Evolutionary conservation across 2,888 invertebrate genomes (phyloP).

Genomic region (Globia sparganii): DNA sequence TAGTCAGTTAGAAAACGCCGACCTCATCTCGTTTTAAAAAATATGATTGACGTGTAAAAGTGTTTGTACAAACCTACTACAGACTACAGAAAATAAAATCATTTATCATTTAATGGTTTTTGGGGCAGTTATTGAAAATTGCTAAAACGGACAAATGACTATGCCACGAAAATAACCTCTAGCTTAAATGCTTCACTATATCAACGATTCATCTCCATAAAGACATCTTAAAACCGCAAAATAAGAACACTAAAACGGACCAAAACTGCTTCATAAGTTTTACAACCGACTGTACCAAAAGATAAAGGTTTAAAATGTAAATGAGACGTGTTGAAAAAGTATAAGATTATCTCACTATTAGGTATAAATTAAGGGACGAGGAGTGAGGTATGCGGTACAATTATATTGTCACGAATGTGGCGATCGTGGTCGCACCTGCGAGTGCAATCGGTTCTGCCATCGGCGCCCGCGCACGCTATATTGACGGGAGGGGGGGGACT

Average conservation of each 20-base stretch:
- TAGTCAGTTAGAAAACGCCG: too few relatives aligned
- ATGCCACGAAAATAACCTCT: background rate
- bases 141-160: background rate
- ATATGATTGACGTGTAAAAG: too few relatives aligned
- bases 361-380: constrained; percentile 88
- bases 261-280: constrained; percentile 62
- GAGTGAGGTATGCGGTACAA: constrained; percentile 88
- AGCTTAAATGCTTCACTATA: background rate
- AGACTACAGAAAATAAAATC: too few relatives aligned
- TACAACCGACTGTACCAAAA: constrained; percentile 64
- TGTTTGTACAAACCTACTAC: too few relatives aligned
- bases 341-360: constrained; percentile 89
- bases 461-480: constrained; percentile 79
- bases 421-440: constrained; percentile 73
- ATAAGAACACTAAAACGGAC: constrained; percentile 46
- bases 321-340: constrained; percentile 88
- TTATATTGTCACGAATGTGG: constrained; percentile 89
- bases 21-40: too few relatives aligned
- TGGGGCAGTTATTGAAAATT: background rate
- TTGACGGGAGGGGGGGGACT: constrained; percentile 53
- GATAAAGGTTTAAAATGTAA: constrained; percentile 88
- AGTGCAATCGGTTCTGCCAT: constrained; percentile 69
- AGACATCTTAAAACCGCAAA: constrained; percentile 43
- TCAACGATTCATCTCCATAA: constrained; percentile 15
- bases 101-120: too few relatives aligned